Conservation (phyloP, 2,113 vertebrate genomes). For the Rousettus leschenaultii region DNA sequence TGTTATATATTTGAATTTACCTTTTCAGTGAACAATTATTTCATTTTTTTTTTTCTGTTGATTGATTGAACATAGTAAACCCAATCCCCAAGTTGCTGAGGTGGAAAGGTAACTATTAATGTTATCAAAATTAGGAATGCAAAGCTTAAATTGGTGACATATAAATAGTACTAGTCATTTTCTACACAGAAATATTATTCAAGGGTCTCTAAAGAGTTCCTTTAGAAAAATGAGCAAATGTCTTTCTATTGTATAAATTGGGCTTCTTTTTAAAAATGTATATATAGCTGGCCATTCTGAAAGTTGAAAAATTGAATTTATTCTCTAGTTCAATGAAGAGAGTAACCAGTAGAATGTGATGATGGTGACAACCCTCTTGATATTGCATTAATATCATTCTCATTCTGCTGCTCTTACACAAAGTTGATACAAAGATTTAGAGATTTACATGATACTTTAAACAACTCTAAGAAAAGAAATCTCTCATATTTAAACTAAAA, state of each 20-base stretch:
- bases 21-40: constrained; percentile 38
- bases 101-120: constrained; percentile 33
- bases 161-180: background rate
- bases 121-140: background rate
- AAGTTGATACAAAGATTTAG: background rate
- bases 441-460: background rate
- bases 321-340: background rate
- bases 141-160: background rate
- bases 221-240: background rate
- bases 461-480: background rate
- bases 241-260: background rate
- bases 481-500: background rate
- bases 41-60: constrained; percentile 15
- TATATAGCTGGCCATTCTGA: background rate
- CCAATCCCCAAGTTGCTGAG: background rate
- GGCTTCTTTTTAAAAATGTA: background rate
- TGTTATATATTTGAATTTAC: constrained; percentile 19
- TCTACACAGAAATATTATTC: background rate
- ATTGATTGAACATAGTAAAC: constrained; percentile 35
- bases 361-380: background rate
- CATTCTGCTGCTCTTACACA: background rate
- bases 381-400: background rate
- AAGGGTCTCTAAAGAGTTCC: background rate
- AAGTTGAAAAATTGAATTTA: background rate
- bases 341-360: background rate